A percentile compares a stretch with the other conserved stretches of the same genome.
Evolutionary conservation across 1,140 invertebrate species (phyloP).

Genomic region (Anagrus nilaparvatae): DNA sequence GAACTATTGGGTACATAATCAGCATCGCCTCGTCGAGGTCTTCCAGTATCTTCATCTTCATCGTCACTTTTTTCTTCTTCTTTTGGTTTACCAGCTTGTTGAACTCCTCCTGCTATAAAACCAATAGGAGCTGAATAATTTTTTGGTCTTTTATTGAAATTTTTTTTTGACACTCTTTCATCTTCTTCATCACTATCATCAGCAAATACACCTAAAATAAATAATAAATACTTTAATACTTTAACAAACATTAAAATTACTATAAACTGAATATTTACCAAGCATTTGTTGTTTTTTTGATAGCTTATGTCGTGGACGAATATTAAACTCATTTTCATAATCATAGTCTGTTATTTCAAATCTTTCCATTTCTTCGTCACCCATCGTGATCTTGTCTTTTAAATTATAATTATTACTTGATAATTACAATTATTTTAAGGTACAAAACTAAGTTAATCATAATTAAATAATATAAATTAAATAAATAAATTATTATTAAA

Average conservation of each 20-base stretch:
- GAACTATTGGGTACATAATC: constrained; percentile 28
- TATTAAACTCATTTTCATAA: constrained; percentile 85
- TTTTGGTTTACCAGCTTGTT: constrained; percentile 70
- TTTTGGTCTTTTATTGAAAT: too few relatives aligned
- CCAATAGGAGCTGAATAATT: constrained; percentile 72
- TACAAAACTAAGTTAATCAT: too few relatives aligned
- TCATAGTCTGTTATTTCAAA: constrained; percentile 93
- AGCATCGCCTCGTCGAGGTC: too few relatives aligned
- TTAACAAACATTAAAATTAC: too few relatives aligned
- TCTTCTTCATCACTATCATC: constrained; percentile 77
- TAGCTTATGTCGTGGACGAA: constrained; percentile 53
- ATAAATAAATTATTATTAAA: too few relatives aligned
- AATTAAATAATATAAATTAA: too few relatives aligned
- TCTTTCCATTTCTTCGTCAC: constrained; percentile 79
- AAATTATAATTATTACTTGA: too few relatives aligned
- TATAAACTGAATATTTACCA: constrained; percentile 51
- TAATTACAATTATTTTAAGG: too few relatives aligned
- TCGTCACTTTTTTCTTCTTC: constrained; percentile 42
- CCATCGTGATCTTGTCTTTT: too few relatives aligned
- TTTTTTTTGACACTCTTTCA: too few relatives aligned
- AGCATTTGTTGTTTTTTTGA: constrained; percentile 89
- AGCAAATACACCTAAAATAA: constrained; percentile 73
- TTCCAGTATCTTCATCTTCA: constrained; percentile 41
- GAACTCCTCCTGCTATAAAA: constrained; percentile 86
- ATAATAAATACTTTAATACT: too few relatives aligned